Evolutionary conservation across 2,888 invertebrate genomes (phyloP), one percentile per base, ranked within the genome.

Genomic region (Prosapia bicincta): DNA sequence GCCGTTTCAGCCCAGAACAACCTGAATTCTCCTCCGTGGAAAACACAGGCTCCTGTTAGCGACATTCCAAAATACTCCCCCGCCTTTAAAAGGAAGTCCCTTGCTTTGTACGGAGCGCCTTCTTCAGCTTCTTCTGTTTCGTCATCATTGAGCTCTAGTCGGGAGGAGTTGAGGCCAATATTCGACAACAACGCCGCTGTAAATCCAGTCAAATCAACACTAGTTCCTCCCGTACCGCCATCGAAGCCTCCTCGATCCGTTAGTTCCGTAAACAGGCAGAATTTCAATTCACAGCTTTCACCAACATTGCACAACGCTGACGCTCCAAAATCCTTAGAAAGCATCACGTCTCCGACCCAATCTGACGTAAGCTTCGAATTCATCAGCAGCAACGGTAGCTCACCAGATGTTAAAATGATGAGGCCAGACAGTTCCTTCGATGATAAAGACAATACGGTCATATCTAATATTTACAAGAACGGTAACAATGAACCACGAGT

Each of bases 21-120:
- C 32, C 32, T 79, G 28, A 71, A 83, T 68, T 79, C 81, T 65
- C 84, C 85, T n/a, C 82, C 84, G 32, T 86, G 85, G 86, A 83
- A 83, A 79, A 81, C 79, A 72, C 82, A 82, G 77, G 69, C 81
- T 32, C 83, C 83, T 70, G 80, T 82, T 26, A 81, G 81, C 25
- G 90, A 89, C 80, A 85, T 93, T 80, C 92, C 93, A 0, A 93
- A 93, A 85, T 94, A 93, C 86, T 93, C 93, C 1, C 93, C 93
- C 20, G 93, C 93, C 3, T 93, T 93, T 82, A 94, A 93, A 84
- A 86, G 93, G 79, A 92, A 93, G 85, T 90, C 90, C 75, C 85
- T 93, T 69, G 89, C 92, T 81, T 89, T 93, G 0, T 92, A 91
- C 82, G 85, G 79, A 38, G 77, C 75, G 26, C 75, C 76, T 24